phyloP scores from a whole-genome alignment of 2,888 invertebrate genomes.

The Norana najaformis region DNA sequence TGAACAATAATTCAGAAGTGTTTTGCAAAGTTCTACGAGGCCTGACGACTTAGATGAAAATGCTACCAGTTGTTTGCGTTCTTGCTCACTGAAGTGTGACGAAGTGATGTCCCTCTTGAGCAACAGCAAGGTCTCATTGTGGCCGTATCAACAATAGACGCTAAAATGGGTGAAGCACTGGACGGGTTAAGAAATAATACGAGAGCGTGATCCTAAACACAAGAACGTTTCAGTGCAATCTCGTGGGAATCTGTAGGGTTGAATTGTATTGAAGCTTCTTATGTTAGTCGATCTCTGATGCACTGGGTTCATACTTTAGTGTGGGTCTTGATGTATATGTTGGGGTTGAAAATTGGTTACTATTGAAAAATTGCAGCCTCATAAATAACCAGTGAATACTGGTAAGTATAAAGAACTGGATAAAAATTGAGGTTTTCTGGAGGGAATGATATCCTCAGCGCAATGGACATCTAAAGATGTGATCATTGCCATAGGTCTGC shows the following conservation, averaged over 20 bases:
- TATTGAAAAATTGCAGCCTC: neutral
- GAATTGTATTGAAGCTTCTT: neutral
- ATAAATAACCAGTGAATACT: neutral
- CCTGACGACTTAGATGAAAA: neutral
- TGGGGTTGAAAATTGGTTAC: no score
- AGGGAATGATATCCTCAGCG: no score
- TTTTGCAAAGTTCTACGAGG: constrained; percentile 3
- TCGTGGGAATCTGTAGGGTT: neutral
- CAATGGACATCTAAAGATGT: no score
- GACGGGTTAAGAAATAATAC: no score
- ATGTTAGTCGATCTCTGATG: neutral
- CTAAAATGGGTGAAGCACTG: neutral
- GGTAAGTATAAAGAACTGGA: neutral
- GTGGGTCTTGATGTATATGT: neutral
- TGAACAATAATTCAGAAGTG: neutral
- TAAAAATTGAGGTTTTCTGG: neutral
- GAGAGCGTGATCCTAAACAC: neutral
- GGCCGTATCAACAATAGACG: neutral
- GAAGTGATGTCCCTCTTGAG: neutral
- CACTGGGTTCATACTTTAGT: neutral
- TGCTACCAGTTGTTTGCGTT: neutral
- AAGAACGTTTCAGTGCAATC: neutral
- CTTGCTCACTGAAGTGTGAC: neutral
- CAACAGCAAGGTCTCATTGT: neutral
- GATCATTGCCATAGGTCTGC: no score